phyloP scores from a whole-genome alignment of 2,113 vertebrate genomes.

The Eubucco bourcierii region DNA sequence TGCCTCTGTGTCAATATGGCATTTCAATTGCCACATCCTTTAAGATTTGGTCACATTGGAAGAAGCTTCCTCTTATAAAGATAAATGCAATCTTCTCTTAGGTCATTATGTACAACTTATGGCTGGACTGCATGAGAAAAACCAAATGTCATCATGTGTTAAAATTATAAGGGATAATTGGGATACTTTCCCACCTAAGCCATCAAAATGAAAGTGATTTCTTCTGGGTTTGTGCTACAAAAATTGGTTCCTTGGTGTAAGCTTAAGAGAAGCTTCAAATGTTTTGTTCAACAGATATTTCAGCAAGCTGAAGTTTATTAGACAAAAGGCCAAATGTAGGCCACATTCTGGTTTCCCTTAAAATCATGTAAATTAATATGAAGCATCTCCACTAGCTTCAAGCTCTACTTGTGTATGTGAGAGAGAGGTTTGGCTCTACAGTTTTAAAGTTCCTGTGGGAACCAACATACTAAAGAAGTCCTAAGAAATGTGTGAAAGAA shows the following conservation, averaged over 20 bases:
- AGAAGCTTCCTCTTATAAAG: not conserved
- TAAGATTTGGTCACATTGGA: not conserved
- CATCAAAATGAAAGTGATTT: not conserved
- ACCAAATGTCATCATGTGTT: not conserved
- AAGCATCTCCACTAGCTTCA: not conserved
- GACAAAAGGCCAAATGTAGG: not conserved
- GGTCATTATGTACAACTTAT: not conserved
- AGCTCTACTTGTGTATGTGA: not conserved
- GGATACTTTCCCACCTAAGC: fast-evolving
- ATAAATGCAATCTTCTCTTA: not conserved
- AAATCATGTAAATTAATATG: not conserved
- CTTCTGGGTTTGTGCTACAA: not conserved
- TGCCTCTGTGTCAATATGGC: too few species aligned
- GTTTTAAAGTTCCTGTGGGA: not conserved
- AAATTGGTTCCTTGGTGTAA: not conserved
- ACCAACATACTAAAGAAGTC: not conserved
- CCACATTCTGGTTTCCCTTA: not conserved
- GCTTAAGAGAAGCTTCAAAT: not conserved
- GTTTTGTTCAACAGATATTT: not conserved
- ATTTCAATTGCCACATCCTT: not conserved
- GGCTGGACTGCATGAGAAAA: not conserved
- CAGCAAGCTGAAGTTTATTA: not conserved
- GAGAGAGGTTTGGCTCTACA: not conserved
- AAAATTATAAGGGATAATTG: not conserved
- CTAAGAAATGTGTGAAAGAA: not conserved